Evolutionary conservation across 37 sponge, comb jelly and placozoan genomes (phyloP).

Genomic region (Halichondria panicea): DNA sequence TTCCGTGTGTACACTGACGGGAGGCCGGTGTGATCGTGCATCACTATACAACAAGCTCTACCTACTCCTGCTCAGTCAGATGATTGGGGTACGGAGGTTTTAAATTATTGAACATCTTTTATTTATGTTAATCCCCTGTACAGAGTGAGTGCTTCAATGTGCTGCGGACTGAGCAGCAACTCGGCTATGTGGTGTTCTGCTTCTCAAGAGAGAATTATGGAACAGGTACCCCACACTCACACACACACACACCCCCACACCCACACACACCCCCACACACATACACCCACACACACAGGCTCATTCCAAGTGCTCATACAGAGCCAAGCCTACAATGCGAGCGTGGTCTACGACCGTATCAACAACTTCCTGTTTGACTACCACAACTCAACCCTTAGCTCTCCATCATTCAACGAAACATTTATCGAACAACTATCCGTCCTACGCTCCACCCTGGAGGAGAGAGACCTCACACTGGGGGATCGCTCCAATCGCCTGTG

Average conservation of each 20-base stretch:
- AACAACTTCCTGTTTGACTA: conserved; percentile 45
- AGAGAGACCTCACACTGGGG: conserved; percentile 34
- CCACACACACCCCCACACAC: too few species aligned
- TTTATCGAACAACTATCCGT: not conserved
- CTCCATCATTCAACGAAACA: not conserved
- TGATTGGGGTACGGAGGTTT: too few species aligned
- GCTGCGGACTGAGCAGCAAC: conserved; percentile 78
- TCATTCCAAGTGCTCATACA: conserved; percentile 66
- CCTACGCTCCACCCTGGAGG: conserved; percentile 9
- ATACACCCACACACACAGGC: conserved; percentile 8
- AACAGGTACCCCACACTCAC: too few species aligned
- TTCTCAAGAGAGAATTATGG: not conserved
- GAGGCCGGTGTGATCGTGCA: too few species aligned
- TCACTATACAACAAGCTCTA: too few species aligned
- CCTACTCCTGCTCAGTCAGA: too few species aligned
- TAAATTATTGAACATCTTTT: too few species aligned
- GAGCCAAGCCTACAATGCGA: conserved; percentile 51
- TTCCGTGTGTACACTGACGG: too few species aligned
- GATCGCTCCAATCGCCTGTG: conserved; percentile 54
- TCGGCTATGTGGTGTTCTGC: conserved; percentile 82
- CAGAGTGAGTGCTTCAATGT: conserved; percentile 76
- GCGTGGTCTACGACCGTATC: conserved; percentile 30
- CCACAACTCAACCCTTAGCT: not conserved
- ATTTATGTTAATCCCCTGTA: not conserved
- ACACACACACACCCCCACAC: too few species aligned